Percentiles rank a stretch among this genome's conserved stretches.
Evolutionary conservation across 2,797 vertebrate species (phyloP).

Genomic region (Sciurus vulgaris): DNA sequence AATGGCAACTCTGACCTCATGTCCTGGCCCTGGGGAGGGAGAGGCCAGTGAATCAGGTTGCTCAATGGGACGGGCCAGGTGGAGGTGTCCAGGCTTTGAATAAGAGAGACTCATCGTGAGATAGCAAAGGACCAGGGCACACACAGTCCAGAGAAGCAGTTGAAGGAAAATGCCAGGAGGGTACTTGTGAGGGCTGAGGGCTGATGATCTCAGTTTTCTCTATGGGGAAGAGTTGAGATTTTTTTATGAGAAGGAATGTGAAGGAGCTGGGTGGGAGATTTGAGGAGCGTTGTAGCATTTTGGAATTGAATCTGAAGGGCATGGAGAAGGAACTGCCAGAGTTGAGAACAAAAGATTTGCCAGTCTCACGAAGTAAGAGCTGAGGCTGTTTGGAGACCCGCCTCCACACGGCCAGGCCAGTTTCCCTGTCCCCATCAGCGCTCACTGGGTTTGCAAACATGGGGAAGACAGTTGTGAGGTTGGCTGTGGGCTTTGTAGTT

Average conservation of each 20-base stretch:
- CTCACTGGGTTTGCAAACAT: background rate
- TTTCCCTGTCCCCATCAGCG: background rate
- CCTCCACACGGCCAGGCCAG: rapidly evolving
- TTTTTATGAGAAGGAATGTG: background rate
- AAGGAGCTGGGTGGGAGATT: background rate
- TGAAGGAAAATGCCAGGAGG: background rate
- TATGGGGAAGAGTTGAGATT: background rate
- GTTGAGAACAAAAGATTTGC: too few species aligned
- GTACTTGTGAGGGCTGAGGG: background rate
- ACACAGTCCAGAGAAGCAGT: background rate
- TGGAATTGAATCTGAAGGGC: background rate
- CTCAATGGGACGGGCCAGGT: background rate
- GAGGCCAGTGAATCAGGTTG: background rate
- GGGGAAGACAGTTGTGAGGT: background rate
- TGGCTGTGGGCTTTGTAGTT: background rate
- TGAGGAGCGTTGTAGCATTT: background rate
- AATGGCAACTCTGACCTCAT: background rate
- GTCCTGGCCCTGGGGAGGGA: rapidly evolving
- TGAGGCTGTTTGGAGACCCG: background rate
- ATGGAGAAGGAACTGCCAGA: background rate
- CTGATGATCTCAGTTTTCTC: background rate
- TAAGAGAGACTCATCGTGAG: background rate
- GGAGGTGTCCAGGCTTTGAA: background rate
- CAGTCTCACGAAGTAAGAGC: background rate
- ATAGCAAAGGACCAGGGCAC: background rate